phyloP scores from a whole-genome alignment of 2,797 vertebrate genomes.

The Cetoscarus ocellatus region DNA sequence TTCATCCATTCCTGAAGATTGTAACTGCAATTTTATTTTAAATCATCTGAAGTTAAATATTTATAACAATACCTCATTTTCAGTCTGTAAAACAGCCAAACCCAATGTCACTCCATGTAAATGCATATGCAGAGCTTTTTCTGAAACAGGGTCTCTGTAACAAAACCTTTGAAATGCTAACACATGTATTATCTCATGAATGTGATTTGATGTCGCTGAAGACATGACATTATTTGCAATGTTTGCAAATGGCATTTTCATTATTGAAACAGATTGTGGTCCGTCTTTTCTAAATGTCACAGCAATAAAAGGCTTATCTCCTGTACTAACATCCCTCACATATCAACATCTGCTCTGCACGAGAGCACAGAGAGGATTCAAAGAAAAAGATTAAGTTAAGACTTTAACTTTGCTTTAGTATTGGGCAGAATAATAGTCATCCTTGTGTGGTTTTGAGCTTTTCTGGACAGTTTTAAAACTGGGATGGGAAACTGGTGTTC shows the following conservation, averaged over 20 bases:
- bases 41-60: neutral
- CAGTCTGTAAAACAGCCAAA: neutral
- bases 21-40: neutral
- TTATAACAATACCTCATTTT: neutral
- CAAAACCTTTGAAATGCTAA: slow-evolving; percentile 25
- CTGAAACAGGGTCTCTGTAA: neutral
- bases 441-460: neutral
- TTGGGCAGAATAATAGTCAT: slow-evolving; percentile 3
- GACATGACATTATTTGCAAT: slow-evolving; percentile 32
- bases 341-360: slow-evolving; percentile 47
- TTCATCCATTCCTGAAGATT: neutral
- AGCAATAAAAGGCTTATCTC: slow-evolving; percentile 62
- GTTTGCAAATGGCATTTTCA: slow-evolving; percentile 61
- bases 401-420: neutral
- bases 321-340: slow-evolving; percentile 43
- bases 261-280: slow-evolving; percentile 48
- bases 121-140: neutral
- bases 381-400: neutral
- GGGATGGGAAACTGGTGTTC: no score
- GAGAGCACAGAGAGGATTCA: slow-evolving; percentile 15
- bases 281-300: slow-evolving; percentile 67
- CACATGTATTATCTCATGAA: slow-evolving; percentile 25
- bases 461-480: no score
- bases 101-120: neutral
- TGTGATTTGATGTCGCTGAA: slow-evolving; percentile 31